Percentiles rank a stretch among this genome's conserved stretches.
Conservation (phyloP, 1,140 invertebrate genomes). For the Samia ricini region DNA sequence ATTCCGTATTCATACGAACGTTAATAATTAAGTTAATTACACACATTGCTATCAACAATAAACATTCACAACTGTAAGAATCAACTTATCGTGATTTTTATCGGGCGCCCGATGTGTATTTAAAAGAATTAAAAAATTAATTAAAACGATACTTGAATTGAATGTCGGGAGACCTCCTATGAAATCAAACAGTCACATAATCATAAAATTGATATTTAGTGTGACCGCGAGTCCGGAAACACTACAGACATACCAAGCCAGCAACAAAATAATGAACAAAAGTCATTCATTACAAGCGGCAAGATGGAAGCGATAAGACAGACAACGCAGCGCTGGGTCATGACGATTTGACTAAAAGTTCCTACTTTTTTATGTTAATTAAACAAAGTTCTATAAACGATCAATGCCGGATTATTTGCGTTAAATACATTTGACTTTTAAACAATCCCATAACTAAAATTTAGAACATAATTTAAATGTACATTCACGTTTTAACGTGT, state of each 20-base stretch:
- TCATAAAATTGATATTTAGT: constrained; percentile 64
- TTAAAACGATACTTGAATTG: constrained; percentile 42
- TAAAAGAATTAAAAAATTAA: constrained; percentile 43
- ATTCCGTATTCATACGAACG: constrained; percentile 4
- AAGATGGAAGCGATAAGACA: constrained; percentile 61
- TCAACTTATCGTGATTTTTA: not conserved
- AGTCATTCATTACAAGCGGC: constrained; percentile 71
- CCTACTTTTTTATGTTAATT: constrained; percentile 74
- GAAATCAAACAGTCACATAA: constrained; percentile 55
- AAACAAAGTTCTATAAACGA: constrained; percentile 74
- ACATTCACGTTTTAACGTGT: no score
- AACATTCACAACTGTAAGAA: not conserved
- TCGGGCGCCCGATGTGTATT: not conserved
- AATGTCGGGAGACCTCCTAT: constrained; percentile 31
- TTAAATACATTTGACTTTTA: constrained; percentile 44
- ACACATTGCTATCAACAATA: constrained; percentile 2
- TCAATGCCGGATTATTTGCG: constrained; percentile 61
- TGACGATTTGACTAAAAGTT: constrained; percentile 35
- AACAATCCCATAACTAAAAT: no score
- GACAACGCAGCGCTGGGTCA: constrained; percentile 39
- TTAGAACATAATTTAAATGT: not conserved
- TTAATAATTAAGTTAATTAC: constrained; percentile 24
- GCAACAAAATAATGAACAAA: constrained; percentile 73
- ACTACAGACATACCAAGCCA: constrained; percentile 48
- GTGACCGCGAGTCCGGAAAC: constrained; percentile 49